Conservation (phyloP, 2,113 vertebrate species). For the Panthera leo region DNA sequence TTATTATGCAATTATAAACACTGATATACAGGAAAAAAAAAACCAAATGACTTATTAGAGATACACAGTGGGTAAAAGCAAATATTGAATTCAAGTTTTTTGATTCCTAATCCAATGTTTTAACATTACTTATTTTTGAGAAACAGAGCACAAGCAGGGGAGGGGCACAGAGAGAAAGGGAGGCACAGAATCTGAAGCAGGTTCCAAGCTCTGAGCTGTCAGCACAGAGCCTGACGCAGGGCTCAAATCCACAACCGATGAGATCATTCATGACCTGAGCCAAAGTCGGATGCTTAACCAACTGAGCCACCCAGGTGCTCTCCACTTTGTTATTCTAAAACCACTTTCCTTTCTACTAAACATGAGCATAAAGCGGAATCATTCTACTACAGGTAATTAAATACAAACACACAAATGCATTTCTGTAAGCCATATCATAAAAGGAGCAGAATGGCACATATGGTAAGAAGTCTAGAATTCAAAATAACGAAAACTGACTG, state of each 20-base stretch:
- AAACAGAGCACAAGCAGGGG: too few species aligned
- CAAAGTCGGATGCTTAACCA: too few species aligned
- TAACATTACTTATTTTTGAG: too few species aligned
- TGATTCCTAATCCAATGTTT: not conserved
- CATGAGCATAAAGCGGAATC: not conserved
- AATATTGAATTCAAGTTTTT: slow-evolving; percentile 34
- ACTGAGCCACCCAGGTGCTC: too few species aligned
- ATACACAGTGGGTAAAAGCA: not conserved
- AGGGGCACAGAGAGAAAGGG: too few species aligned
- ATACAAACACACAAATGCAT: slow-evolving; percentile 26
- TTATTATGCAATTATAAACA: slow-evolving; percentile 23
- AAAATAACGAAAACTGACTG: slow-evolving; percentile 19
- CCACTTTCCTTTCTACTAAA: slow-evolving; percentile 25
- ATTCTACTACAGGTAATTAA: slow-evolving; percentile 16
- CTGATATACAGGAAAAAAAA: not conserved
- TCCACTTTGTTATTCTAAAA: slow-evolving; percentile 2
- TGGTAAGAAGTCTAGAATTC: slow-evolving; percentile 34
- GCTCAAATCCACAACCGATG: too few species aligned
- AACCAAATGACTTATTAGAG: slow-evolving; percentile 1
- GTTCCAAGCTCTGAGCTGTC: too few species aligned
- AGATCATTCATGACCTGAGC: too few species aligned
- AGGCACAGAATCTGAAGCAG: too few species aligned
- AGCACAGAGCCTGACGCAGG: too few species aligned
- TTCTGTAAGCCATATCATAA: slow-evolving; percentile 37
- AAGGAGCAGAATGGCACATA: not conserved